A percentile compares a stretch with the other conserved stretches of the same genome.
Conservation (phyloP, 2,113 vertebrate species). For the Patagioenas fasciata region DNA sequence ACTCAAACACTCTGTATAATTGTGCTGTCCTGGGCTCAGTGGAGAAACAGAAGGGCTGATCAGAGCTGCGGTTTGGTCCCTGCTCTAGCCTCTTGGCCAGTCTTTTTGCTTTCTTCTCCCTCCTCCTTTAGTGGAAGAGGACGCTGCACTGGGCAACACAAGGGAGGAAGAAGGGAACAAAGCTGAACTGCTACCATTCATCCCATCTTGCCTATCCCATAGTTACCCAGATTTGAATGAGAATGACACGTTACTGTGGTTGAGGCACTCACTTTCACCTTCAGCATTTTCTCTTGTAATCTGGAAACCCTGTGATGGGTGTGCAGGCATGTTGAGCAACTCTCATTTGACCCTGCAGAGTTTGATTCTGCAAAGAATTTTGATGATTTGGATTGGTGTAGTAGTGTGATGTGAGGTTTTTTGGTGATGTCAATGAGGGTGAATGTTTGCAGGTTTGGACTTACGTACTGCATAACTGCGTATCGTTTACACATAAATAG, state of each 20-base stretch:
- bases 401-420: not conserved
- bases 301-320: not conserved
- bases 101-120: not conserved
- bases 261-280: not conserved
- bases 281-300: not conserved
- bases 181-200: not conserved
- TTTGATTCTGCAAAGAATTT: not conserved
- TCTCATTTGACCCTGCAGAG: not conserved
- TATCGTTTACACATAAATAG: not conserved
- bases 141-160: not conserved
- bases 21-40: not conserved
- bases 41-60: not conserved
- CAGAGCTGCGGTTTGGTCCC: not conserved
- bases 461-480: accelerated
- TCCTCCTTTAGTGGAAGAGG: not conserved
- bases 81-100: not conserved
- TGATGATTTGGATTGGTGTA: not conserved
- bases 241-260: not conserved
- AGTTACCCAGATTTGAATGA: not conserved
- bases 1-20: not conserved
- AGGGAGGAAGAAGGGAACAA: not conserved
- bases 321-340: not conserved
- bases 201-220: not conserved
- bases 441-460: not conserved
- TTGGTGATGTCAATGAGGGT: not conserved